These are phyloP conservation scores for Drosophila atroscutellata DNA, from an alignment of 2,888 invertebrate genomes.

Conservation along the genomic window DNA sequence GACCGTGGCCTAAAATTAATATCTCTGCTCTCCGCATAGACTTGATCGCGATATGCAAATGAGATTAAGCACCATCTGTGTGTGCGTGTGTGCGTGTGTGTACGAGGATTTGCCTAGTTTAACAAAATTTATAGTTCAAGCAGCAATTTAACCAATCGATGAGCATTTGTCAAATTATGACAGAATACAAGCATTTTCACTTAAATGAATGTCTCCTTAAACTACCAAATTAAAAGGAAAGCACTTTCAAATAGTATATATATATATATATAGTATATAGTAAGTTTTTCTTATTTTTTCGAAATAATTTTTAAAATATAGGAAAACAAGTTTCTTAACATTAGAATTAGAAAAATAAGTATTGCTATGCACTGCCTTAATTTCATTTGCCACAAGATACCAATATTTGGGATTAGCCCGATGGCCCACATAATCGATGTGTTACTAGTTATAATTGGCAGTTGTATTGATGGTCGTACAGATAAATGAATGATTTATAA, in stretches of 20 bases:
- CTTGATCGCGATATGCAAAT: constrained; percentile 7
- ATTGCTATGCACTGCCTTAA: neutral
- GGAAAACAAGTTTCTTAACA: neutral
- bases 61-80: neutral
- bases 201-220: neutral
- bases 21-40: neutral
- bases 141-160: constrained; percentile 7
- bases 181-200: constrained; percentile 12
- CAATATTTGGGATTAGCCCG: neutral
- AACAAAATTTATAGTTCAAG: constrained; percentile 13
- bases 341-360: neutral
- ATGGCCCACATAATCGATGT: neutral
- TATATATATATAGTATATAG: neutral
- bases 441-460: neutral
- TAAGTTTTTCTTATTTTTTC: neutral
- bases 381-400: neutral
- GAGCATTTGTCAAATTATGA: constrained; percentile 15
- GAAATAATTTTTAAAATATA: neutral
- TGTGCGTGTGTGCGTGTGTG: neutral
- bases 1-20: constrained; percentile 54
- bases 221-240: constrained; percentile 1
- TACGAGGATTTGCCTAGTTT: constrained; percentile 1
- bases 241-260: neutral
- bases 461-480: constrained; percentile 1
- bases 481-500: constrained; percentile 4